phyloP scores from a whole-genome alignment of 2,797 vertebrate species.

The Halcyon leucocephala region DNA sequence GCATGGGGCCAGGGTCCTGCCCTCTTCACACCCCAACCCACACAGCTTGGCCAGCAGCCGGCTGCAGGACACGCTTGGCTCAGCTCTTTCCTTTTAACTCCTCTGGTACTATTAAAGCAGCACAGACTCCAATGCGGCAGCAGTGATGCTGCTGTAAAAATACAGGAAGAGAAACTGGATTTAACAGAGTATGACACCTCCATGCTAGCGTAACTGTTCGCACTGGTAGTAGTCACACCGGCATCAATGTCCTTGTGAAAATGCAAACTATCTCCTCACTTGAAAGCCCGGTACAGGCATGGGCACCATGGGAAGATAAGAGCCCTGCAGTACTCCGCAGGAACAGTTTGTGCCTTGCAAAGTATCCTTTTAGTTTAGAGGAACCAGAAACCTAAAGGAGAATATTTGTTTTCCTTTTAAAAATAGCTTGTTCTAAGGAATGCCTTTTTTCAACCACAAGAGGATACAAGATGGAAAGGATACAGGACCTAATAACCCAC shows the following conservation, averaged over 20 bases:
- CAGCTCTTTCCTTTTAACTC: background rate
- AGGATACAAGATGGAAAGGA: conserved; percentile 24
- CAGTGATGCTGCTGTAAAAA: background rate
- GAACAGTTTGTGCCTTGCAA: background rate
- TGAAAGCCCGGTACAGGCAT: background rate
- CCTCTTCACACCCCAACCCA: background rate
- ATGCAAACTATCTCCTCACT: background rate
- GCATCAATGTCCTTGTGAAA: background rate
- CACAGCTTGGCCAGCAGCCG: background rate
- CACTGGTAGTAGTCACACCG: background rate
- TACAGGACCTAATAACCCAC: conserved; percentile 52
- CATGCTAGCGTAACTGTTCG: background rate
- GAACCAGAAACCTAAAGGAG: conserved; percentile 7
- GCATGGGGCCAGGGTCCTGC: background rate
- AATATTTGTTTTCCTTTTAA: conserved; percentile 35
- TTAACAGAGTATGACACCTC: background rate
- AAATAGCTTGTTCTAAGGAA: conserved; percentile 21
- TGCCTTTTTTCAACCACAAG: background rate
- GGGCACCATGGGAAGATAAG: background rate
- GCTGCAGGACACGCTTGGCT: background rate
- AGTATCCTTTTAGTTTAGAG: background rate
- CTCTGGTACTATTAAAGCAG: background rate
- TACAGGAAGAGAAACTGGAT: conserved; percentile 9
- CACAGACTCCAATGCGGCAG: background rate
- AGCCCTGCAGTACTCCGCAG: background rate